Base-by-base conservation (phyloP, 2,888 invertebrate genomes). In the Malachius bipustulatus region DNA sequence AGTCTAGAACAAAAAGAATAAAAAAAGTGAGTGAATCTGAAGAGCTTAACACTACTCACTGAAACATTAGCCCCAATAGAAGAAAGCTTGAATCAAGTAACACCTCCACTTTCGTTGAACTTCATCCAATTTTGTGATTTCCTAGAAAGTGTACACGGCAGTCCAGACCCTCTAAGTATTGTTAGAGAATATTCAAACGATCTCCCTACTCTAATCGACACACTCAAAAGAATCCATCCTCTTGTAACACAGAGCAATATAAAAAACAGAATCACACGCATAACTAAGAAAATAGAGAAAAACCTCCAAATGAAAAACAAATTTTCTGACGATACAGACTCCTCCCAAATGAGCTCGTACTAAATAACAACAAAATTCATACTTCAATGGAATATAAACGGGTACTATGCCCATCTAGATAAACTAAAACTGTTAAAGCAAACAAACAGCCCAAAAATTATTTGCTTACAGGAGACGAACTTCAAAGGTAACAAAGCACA, bases 331-430 rank as follows among this genome's bases (percentile, higher is more conserved):
- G n/a, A n/a, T n/a, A n/a, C n/a, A n/a, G n/a, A n/a, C n/a, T n/a
- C n/a, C n/a, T n/a, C n/a, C n/a, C n/a, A n/a, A n/a, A n/a, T n/a
- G n/a, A n/a, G n/a, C n/a, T n/a, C n/a, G n/a, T n/a, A n/a, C n/a
- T n/a, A n/a, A n/a, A 19, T 30, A 16, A 10, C 24, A 2, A 29
- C 24, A 2, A 14, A 31, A 38, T 4, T 14, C 30, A 24, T 28
- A 35, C 33, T 29, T 6, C 36, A 39, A 24, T 30, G 34, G 38
- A 38, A 38, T 26, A 29, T 34, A 10, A 38, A 38, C 15, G 37
- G 37, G n/a, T 34, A 16, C 15, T 34, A 30, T 16, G 13, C n/a
- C n/a, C 38, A 38, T 13, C 14, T 33, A 3, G 37, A 37, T 28
- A 37, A 29, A 24, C 34, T 38, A 11, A 13, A 34, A 30, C n/a